Evolutionary conservation across 2,888 invertebrate species (phyloP).

Genomic region (Leptopilina syphax): DNA sequence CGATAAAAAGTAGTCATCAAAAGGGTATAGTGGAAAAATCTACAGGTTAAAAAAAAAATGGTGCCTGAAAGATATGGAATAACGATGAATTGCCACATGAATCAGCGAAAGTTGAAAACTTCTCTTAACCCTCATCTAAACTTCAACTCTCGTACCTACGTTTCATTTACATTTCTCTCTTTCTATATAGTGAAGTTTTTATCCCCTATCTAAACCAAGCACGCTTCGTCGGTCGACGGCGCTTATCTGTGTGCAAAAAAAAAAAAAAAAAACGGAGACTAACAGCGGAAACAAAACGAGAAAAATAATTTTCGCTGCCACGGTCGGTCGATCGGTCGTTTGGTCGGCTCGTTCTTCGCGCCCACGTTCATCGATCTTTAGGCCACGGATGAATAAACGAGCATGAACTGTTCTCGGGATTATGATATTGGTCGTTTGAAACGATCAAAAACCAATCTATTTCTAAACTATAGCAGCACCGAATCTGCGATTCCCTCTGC

Average conservation of each 20-base stretch:
- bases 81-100: background rate
- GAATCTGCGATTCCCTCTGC: slow-evolving; percentile 13
- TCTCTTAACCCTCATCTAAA: background rate
- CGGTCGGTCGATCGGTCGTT: slow-evolving; percentile 26
- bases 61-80: background rate
- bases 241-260: background rate
- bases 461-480: slow-evolving; percentile 2
- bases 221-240: slow-evolving; percentile 36
- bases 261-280: slow-evolving; percentile 9
- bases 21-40: no score
- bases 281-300: slow-evolving; percentile 39
- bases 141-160: background rate
- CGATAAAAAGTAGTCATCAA: no score
- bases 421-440: slow-evolving; percentile 30
- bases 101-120: slow-evolving; percentile 5
- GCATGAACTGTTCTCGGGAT: slow-evolving; percentile 28
- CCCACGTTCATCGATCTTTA: slow-evolving; percentile 27
- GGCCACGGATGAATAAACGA: slow-evolving; percentile 31
- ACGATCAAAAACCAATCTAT: slow-evolving; percentile 33
- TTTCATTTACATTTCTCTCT: background rate
- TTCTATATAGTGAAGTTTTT: slow-evolving; percentile 16
- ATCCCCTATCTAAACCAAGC: slow-evolving; percentile 25
- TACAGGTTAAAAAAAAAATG: no score
- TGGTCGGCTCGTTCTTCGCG: slow-evolving; percentile 29
- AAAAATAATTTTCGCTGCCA: slow-evolving; percentile 37